Percentiles rank a stretch among this genome's conserved stretches.
phyloP scores from a whole-genome alignment of 2,113 vertebrate genomes.

The Carassius auratus region DNA sequence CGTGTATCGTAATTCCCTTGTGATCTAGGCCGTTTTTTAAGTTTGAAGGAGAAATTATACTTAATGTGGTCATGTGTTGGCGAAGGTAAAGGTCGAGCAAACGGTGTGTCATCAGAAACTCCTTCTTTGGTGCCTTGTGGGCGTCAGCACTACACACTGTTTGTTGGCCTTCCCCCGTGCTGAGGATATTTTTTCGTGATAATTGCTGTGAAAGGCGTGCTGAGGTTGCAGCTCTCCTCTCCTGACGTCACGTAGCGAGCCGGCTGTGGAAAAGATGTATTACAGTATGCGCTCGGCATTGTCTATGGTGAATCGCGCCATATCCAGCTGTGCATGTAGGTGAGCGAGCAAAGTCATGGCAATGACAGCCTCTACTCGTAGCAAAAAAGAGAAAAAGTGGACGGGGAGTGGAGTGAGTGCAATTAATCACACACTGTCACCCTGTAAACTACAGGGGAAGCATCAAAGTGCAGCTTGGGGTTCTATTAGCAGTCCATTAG shows the following conservation, averaged over 20 bases:
- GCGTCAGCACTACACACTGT: slow-evolving; percentile 61
- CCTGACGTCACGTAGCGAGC: slow-evolving; percentile 68
- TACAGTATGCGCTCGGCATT: slow-evolving; percentile 36
- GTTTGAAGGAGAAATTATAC: slow-evolving; percentile 51
- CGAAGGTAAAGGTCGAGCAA: slow-evolving; percentile 59
- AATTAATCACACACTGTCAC: slow-evolving; percentile 78
- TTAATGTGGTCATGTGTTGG: slow-evolving; percentile 50
- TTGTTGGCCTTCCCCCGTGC: slow-evolving; percentile 53
- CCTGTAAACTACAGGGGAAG: slow-evolving; percentile 69
- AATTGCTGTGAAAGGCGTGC: slow-evolving; percentile 76
- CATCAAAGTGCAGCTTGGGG: slow-evolving; percentile 69
- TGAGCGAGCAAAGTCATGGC: slow-evolving; percentile 32
- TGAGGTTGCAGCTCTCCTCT: slow-evolving; percentile 68
- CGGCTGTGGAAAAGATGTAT: slow-evolving; percentile 59
- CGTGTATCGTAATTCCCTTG: slow-evolving; percentile 45
- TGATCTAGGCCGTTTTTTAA: slow-evolving; percentile 21
- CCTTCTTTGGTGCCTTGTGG: slow-evolving; percentile 3
- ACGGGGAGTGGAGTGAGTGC: slow-evolving; percentile 64
- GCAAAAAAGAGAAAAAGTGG: slow-evolving; percentile 58
- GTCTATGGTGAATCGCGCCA: slow-evolving; percentile 32
- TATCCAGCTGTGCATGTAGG: slow-evolving; percentile 56
- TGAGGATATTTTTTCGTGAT: slow-evolving; percentile 63
- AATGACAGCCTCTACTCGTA: slow-evolving; percentile 40
- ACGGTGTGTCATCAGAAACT: slow-evolving; percentile 48
- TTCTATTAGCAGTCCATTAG: slow-evolving; percentile 85